phyloP scores from a whole-genome alignment of 1,140 invertebrate genomes.

The Drosophila ercepeae region DNA sequence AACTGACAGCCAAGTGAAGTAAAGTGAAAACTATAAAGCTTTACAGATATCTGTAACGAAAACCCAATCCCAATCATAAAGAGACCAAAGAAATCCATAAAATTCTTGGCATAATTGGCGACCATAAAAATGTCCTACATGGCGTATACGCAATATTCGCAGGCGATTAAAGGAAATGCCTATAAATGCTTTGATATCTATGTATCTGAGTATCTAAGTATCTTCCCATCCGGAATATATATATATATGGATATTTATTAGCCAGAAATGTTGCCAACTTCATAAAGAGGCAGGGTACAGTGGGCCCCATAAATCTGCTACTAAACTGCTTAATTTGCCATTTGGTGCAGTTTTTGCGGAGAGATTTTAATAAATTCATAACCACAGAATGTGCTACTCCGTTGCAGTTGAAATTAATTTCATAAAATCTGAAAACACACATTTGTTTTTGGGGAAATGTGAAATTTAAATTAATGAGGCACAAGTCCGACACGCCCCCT shows the following conservation, averaged over 20 bases:
- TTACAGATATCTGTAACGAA: no score
- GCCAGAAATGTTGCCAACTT: constrained; percentile 44
- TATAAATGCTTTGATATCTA: constrained; percentile 22
- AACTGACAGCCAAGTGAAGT: neutral
- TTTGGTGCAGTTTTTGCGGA: constrained; percentile 43
- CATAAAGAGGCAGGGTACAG: constrained; percentile 24
- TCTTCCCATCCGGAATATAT: constrained; percentile 7
- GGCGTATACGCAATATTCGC: constrained; percentile 30
- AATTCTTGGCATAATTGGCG: constrained; percentile 32
- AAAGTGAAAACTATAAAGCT: constrained; percentile 7
- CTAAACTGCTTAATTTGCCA: constrained; percentile 50
- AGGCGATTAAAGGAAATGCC: constrained; percentile 22
- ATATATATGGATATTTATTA: constrained; percentile 26
- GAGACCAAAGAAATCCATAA: no score
- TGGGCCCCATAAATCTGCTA: constrained; percentile 32
- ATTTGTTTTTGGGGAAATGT: neutral
- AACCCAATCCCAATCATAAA: no score
- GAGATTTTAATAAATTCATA: constrained; percentile 49
- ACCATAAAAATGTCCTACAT: constrained; percentile 24
- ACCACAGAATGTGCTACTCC: constrained; percentile 35
- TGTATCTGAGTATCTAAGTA: constrained; percentile 23
- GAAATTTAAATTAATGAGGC: constrained; percentile 46
- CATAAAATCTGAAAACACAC: constrained; percentile 15
- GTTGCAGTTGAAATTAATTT: constrained; percentile 43
- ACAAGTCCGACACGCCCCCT: constrained; percentile 11